Percentiles rank a stretch among this genome's conserved stretches.
These are phyloP conservation scores for Dromococcyx pavoninus DNA, from an alignment of 2,797 vertebrate genomes.

Conservation along the genomic window DNA sequence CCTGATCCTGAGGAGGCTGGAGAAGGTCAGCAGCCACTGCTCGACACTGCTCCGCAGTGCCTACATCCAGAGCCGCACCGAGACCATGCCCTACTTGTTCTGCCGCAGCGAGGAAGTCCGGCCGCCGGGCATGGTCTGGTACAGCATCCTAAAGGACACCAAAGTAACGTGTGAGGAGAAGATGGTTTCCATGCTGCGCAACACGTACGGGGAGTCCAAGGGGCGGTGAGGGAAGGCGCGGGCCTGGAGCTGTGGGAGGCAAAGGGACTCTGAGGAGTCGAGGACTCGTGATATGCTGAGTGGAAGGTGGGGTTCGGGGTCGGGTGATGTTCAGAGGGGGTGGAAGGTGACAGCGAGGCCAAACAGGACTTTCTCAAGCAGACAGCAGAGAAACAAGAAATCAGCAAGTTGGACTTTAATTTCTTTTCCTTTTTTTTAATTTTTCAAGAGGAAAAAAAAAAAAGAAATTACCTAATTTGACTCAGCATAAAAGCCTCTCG, in stretches of 20 bases:
- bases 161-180: conserved; percentile 91
- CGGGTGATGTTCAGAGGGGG: conserved; percentile 52
- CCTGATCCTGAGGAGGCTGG: conserved; percentile 89
- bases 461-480: conserved; percentile 68
- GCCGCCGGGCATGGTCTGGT: conserved; percentile 83
- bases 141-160: conserved; percentile 89
- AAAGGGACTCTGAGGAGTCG: conserved; percentile 63
- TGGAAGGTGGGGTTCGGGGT: conserved; percentile 66
- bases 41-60: conserved; percentile 88
- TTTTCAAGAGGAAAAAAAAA: conserved; percentile 56
- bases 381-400: conserved; percentile 45
- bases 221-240: conserved; percentile 85
- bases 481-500: conserved; percentile 65
- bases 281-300: conserved; percentile 58
- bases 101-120: conserved; percentile 88
- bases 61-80: conserved; percentile 95
- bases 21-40: conserved; percentile 90
- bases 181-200: conserved; percentile 93
- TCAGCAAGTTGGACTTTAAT: conserved; percentile 47
- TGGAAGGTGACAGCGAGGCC: conserved; percentile 69
- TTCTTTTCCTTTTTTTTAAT: conserved; percentile 52
- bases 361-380: conserved; percentile 69
- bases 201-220: conserved; percentile 94
- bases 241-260: conserved; percentile 65
- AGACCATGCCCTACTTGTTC: conserved; percentile 90